Base-by-base conservation (phyloP, 2,797 vertebrate species). In the Tiaroga cobitis region DNA sequence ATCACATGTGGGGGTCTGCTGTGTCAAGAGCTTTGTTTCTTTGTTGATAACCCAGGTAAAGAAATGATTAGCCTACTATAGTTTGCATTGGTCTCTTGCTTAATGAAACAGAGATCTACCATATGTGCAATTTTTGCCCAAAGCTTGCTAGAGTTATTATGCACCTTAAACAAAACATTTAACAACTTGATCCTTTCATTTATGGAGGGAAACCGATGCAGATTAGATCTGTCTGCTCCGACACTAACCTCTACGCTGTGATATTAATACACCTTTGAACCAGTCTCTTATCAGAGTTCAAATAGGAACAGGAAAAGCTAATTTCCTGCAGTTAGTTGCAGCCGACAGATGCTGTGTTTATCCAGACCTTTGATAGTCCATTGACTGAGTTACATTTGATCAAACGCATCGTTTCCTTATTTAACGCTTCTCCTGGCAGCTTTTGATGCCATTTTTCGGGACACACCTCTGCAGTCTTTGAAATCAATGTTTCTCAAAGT, bases 311-410 rank as follows among this genome's bases (percentile, higher is more conserved):
- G 82, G 82, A 77, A 78, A 54, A 9, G 10, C 49, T 77, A 63
- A 56, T 84, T 84, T 77, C 82, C 82, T 83, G 61, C 37, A 65
- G 59, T 80, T 56, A 56, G 74, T 8, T 2, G 32, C 2, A 16
- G 74, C 32, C 3, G 18, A 69, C 46, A 82, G 11, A 81, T 65
- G 54, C 5, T 1, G 8, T n/a, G 13, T 39, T 74, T 24, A 56
- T 81, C 43, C 46, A 76, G 68, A 76, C 59, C 81, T 76, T 76
- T 84, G 77, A 87, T 81, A 54, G 56, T 68, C 19, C 34, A 34
- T 29, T 65, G 54, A 72, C 37, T 16, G 9, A 74, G 24, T 21
- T 80, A 24, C 41, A 39, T 74, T 84, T 80, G 34, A 82, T 72
- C 72, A 65, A 49, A 77, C 8, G 13, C 74, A 24, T 37, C 6